A percentile compares a stretch with the other conserved stretches of the same genome.
Evolutionary conservation across 2,888 invertebrate species (phyloP).

Genomic region (Drosophila mayaguana): DNA sequence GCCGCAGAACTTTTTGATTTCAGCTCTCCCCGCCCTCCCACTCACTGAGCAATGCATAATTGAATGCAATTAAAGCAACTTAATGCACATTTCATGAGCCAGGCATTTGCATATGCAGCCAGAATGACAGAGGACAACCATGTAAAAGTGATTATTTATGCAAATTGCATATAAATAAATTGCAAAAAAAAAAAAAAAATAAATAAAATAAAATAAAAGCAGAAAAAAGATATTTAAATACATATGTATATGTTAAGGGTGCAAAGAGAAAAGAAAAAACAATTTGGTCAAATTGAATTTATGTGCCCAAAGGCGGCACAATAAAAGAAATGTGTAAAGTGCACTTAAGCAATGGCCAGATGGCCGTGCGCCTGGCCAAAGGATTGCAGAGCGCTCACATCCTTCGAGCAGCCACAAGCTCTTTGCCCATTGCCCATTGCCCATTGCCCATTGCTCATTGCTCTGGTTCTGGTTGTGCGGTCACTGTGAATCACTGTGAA

Average conservation of each 20-base stretch:
- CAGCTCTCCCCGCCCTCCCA: not conserved
- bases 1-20: constrained; percentile 46
- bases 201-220: constrained; percentile 19
- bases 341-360: constrained; percentile 69
- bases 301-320: constrained; percentile 65
- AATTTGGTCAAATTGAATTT: constrained; percentile 80
- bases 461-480: constrained; percentile 38
- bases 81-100: constrained; percentile 76
- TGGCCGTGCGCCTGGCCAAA: constrained; percentile 35
- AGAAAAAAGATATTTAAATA: not conserved
- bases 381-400: constrained; percentile 52
- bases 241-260: not conserved
- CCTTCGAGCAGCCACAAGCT: constrained; percentile 17
- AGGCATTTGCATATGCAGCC: constrained; percentile 70
- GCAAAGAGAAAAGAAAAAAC: constrained; percentile 47
- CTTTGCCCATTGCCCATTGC: not conserved
- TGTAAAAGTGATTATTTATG: constrained; percentile 80
- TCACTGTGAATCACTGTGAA: constrained; percentile 74
- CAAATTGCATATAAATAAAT: constrained; percentile 79
- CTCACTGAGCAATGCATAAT: constrained; percentile 68
- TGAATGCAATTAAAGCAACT: constrained; percentile 82
- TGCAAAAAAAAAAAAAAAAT: constrained; percentile 52
- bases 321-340: constrained; percentile 76
- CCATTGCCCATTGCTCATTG: not conserved
- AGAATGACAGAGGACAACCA: constrained; percentile 48